Evolutionary conservation across 2,113 vertebrate genomes (phyloP), one percentile per base, ranked within the genome.

Genomic region (Phodopus roborovskii): DNA sequence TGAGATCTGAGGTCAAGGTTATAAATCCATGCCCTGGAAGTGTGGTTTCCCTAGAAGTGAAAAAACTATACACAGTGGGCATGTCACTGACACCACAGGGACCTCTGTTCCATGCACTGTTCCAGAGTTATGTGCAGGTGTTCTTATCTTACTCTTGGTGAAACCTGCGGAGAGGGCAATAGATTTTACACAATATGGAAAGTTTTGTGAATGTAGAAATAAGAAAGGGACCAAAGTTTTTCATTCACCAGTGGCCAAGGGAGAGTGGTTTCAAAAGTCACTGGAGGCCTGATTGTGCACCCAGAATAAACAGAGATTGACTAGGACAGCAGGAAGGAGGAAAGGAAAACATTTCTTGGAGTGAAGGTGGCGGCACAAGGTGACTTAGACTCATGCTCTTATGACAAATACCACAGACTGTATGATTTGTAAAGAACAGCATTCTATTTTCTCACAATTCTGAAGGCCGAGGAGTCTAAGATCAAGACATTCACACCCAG

Each of bases 41-140:
- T 53, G 48, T 70, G 45, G 48, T 28, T 95, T 66, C 74, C n/a
- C 5, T 30, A 82, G 60, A 88, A 77, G 48, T n/a, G 11, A 70
- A 50, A 26, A 30, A 91, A 53, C 62, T 36, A 36, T 17, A 7
- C 12, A 19, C 7, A 30, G 16, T 48, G 60, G 79, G 83, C 45
- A n/a, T 66, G 78, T 17, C 24, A 15, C 11, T 7, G 73, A 7
- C 83, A 60, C 15, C 82, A 7, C 60, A 28, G 12, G 26, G 22
- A 74, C 15, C 20, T 60, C 50, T 20, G 1, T 74, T 58, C 11
- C 4, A 7, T 0, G 7, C 3, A 9, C 22, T 0, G 11, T 7
- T 4, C 22, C 45, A 1, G 79, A 45, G 84, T 30, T 26, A 11
- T n/a, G 36, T n/a, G 16, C 48, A 56, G 22, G 20, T 58, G 22